phyloP scores from a whole-genome alignment of 2,797 vertebrate genomes.

The Falco biarmicus region DNA sequence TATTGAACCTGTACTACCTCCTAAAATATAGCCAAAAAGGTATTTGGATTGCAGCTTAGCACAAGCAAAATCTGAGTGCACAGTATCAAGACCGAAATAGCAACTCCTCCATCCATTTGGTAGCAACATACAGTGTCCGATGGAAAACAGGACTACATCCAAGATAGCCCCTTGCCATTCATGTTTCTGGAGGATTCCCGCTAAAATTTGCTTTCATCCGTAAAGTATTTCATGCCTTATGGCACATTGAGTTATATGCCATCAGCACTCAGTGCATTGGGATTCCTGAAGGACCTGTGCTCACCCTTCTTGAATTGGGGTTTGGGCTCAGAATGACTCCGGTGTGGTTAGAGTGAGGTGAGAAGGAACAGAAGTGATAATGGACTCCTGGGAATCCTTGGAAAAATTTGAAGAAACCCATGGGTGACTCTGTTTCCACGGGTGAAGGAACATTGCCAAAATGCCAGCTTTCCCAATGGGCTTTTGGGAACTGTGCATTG shows the following conservation, averaged over 20 bases:
- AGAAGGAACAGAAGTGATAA: not conserved
- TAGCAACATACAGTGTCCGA: not conserved
- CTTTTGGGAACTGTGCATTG: not conserved
- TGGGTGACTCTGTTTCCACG: rapidly evolving
- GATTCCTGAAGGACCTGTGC: not conserved
- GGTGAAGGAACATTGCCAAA: not conserved
- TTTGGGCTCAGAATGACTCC: not conserved
- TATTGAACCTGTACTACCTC: not conserved
- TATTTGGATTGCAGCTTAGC: not conserved
- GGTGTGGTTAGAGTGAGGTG: not conserved
- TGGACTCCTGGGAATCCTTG: not conserved
- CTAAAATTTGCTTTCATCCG: not conserved
- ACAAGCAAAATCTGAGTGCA: not conserved
- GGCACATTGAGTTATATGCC: not conserved
- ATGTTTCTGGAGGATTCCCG: not conserved
- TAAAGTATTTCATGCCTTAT: not conserved
- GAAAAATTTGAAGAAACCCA: not conserved
- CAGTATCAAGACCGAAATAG: not conserved
- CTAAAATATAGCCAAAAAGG: not conserved
- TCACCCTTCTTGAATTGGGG: not conserved
- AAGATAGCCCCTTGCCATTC: not conserved
- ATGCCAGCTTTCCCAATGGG: not conserved
- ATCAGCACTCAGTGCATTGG: not conserved
- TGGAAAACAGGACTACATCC: not conserved
- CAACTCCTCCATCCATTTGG: not conserved